Base-by-base conservation (phyloP, 2,797 vertebrate species). In the Anabas testudineus region DNA sequence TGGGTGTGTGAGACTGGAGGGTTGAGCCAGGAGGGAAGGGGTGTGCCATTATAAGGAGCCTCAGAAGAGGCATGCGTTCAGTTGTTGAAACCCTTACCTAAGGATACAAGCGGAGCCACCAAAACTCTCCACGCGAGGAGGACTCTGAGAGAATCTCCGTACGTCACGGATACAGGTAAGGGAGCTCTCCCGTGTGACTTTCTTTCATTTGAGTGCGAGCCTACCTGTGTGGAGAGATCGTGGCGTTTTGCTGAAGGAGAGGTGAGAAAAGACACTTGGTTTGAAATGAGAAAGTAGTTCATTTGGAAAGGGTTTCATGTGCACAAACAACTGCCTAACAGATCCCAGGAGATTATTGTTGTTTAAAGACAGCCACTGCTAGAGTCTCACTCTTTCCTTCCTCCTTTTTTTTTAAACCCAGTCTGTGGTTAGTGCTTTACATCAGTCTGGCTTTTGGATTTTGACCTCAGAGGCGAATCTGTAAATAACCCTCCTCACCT, bases 41-140 rank as follows among this genome's bases (percentile, higher is more conserved):
- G 91, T 90, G 92, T 92, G 92, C 91, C 89, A 57, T 83, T 95
- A 95, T 94, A 94, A 94, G 90, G 86, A 92, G 91, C 90, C 90
- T 91, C 90, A 88, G 90, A 89, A 90, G 89, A 92, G 89, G 85
- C 82, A 85, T 83, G 88, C 86, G 24, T 72, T 89, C 90, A 95
- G 88, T 92, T 89, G 90, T 90, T 88, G 82, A 89, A 92, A 91
- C 88, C 90, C 85, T 85, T 71, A 90, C 87, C 90, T 87, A 76
- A 90, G 93, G 92, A 91, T 92, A 93, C 88, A 37, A 93, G 90
- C 85, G 36, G 79, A 88, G 75, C 79, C 68, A 61, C 75, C 54
- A 63, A 79, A 37, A 76, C 58, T 74, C 79, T 76, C 70, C 46
- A 57, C 66, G 66, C 69, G 80, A 64, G 70, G 74, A 78, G 81